Percentiles rank a stretch among this genome's conserved stretches.
These are phyloP conservation scores for Tetanocera ferruginea DNA, from an alignment of 2,888 invertebrate species.

Conservation along the genomic window DNA sequence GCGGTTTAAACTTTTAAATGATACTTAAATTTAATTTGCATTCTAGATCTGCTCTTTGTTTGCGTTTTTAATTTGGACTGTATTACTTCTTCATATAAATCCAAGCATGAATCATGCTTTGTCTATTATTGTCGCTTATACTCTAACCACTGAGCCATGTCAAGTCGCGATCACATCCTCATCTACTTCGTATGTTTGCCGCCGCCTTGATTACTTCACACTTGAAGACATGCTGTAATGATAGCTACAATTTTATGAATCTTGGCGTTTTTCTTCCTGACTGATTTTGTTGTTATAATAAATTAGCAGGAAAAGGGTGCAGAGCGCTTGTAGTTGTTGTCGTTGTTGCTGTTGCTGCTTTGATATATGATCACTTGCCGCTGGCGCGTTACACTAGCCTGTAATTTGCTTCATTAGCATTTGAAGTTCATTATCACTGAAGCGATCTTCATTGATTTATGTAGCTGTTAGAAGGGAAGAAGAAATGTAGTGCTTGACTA, in stretches of 20 bases:
- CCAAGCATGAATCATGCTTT: background rate
- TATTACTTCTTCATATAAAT: no score
- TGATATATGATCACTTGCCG: background rate
- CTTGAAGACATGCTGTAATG: background rate
- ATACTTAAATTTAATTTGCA: no score
- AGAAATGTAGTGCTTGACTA: background rate
- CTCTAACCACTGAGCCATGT: background rate
- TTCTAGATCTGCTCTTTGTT: no score
- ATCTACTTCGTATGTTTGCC: background rate
- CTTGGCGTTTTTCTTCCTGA: background rate
- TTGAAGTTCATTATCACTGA: constrained; percentile 20
- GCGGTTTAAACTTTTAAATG: no score
- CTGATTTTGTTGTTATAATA: background rate
- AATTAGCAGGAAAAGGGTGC: constrained; percentile 2
- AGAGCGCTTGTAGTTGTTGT: background rate
- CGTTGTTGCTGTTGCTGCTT: constrained; percentile 2
- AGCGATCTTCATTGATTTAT: constrained; percentile 15
- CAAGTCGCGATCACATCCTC: background rate
- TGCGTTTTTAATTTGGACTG: no score
- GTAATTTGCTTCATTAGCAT: constrained; percentile 27
- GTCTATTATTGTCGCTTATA: background rate
- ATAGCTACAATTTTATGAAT: background rate
- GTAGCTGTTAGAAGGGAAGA: background rate
- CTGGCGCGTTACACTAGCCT: constrained; percentile 9
- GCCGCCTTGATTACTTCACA: constrained; percentile 9